Percentiles rank a stretch among this genome's conserved stretches.
phyloP scores from a whole-genome alignment of 2,888 invertebrate species.

The Micoletzkya japonica region DNA sequence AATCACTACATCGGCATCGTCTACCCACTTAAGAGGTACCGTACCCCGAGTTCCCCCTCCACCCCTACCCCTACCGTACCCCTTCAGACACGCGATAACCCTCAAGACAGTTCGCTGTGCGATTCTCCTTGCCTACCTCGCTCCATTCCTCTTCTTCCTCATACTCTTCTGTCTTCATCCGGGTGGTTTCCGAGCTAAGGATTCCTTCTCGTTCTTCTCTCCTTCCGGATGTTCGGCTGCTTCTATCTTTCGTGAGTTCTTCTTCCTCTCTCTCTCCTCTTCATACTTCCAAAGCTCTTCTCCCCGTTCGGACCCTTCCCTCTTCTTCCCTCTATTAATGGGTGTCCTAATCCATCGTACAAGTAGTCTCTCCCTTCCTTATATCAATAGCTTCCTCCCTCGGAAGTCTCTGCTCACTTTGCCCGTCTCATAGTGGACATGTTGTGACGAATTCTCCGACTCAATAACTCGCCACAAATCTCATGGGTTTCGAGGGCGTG shows the following conservation, averaged over 20 bases:
- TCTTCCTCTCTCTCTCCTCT: background rate
- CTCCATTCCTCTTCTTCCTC: constrained; percentile 47
- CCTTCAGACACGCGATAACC: constrained; percentile 39
- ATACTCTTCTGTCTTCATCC: constrained; percentile 48
- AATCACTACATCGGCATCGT: constrained; percentile 75
- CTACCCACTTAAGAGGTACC: constrained; percentile 67
- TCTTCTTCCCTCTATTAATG: no score
- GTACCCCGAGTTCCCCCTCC: background rate
- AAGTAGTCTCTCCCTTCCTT: no score
- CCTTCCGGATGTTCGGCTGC: constrained; percentile 44
- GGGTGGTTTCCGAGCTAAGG: constrained; percentile 49
- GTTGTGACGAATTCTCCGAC: no score
- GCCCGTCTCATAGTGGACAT: no score
- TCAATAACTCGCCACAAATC: no score
- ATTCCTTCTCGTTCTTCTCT: constrained; percentile 51
- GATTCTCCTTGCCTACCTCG: constrained; percentile 44
- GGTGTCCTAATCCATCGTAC: no score
- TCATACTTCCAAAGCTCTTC: background rate
- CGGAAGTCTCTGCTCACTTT: no score
- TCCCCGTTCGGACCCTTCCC: no score
- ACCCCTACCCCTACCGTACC: background rate
- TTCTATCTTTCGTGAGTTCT: constrained; percentile 42
- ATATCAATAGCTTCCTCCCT: no score
- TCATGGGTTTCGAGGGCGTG: no score
- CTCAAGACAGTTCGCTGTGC: constrained; percentile 37